Evolutionary conservation across 2,113 vertebrate species (phyloP), one percentile per base, ranked within the genome.

Genomic region (Panurus biarmicus): DNA sequence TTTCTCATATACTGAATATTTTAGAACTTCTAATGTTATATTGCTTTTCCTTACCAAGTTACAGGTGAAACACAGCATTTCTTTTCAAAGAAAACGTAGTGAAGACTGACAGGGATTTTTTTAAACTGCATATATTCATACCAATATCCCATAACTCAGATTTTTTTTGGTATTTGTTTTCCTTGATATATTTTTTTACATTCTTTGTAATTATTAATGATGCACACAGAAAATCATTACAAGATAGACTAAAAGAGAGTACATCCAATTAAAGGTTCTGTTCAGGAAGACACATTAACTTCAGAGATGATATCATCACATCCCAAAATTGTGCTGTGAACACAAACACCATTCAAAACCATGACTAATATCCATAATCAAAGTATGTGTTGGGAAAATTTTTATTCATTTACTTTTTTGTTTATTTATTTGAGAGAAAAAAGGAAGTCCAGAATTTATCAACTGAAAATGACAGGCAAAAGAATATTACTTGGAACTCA

Each of bases 341-440:
- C 44, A 90, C 44, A 87, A 89, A 65, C 33, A 86, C 21, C 26
- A 51, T 44, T 89, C 72, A 77, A 81, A 86, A 81, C 60, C 80
- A 84, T 84, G 72, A 92, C 44, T 87, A 94, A 95, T 42, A 84
- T 26, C 35, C 51, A 66, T 89, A 87, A 89, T 86, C 82, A 56
- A 1, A 84, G 64, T 17, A 74, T 25, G 14, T 20, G 22, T 44
- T 76, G 33, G 61, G 44, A 74, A 70, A 70, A 14, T 20, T 94
- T 79, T 81, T 74, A 86, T 86, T 89, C 22, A 67, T 87, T 94
- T 89, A 33, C 20, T 74, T 88, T 61, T 85, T 40, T n/a, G 22
- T 89, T 90, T 73, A n/a, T 54, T 89, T 91, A 84, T 85, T 79
- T 72, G 38, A 74, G 26, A 66, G 29, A 73, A 84, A 86, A 92